These are phyloP conservation scores for Gobionotothen gibberifrons DNA, from an alignment of 2,797 vertebrate species.

Conservation along the genomic window DNA sequence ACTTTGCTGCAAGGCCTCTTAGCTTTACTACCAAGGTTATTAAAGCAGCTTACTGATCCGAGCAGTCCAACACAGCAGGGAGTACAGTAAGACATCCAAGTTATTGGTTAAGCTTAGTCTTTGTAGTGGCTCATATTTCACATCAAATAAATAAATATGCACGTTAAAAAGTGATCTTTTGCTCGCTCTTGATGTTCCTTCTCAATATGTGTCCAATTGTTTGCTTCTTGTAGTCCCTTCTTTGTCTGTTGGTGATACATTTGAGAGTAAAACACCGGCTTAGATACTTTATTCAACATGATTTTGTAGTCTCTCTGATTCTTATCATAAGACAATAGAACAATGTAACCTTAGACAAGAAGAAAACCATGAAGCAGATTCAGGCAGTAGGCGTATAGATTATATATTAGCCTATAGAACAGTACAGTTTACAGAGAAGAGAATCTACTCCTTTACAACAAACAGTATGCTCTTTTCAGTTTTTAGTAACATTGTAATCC, in stretches of 20 bases:
- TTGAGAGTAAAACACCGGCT: background rate
- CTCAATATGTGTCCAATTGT: background rate
- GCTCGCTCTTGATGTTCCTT: slow-evolving; percentile 1
- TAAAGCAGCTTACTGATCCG: slow-evolving; percentile 26
- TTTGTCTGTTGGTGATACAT: background rate
- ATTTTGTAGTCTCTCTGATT: background rate
- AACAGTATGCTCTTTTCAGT: no score
- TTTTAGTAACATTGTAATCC: no score
- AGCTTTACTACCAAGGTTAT: slow-evolving; percentile 28
- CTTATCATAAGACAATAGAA: background rate
- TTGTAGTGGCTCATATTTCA: slow-evolving; percentile 15
- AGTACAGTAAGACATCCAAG: slow-evolving; percentile 4
- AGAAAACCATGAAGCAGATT: no score
- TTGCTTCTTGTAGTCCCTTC: background rate
- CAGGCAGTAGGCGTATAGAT: no score
- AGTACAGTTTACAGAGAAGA: no score
- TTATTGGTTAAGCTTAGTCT: slow-evolving; percentile 10
- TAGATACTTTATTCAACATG: background rate
- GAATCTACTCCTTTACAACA: no score
- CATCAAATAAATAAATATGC: slow-evolving; percentile 23
- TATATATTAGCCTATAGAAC: no score
- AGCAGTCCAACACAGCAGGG: slow-evolving; percentile 12
- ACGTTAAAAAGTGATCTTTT: background rate
- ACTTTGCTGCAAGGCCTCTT: slow-evolving; percentile 22
- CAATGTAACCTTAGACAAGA: no score